Evolutionary conservation across 1,140 invertebrate genomes (phyloP), one percentile per base, ranked within the genome.

Genomic region (Anastatus disparis): DNA sequence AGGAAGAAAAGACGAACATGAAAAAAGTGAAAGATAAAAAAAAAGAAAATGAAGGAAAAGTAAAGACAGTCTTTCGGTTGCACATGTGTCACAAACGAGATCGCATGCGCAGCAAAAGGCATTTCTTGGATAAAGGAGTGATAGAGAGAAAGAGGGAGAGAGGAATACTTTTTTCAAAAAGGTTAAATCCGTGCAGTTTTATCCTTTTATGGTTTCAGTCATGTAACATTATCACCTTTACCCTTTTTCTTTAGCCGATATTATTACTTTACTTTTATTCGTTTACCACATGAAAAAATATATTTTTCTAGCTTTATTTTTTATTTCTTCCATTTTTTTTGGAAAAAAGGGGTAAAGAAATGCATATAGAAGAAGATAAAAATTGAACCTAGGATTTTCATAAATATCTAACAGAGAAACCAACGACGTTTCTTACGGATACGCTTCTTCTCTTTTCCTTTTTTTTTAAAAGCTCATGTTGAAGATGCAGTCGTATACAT

Each of bases 351-450:
- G 31, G 31, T 35, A 10, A n/a, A 7, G 40, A 9, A 29, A 46
- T 22, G 46, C 22, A 50, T 20, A 2, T 3, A 15, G 46, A 24
- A 24, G 35, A 40, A 29, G 22, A 22, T 31, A 22, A 42, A 40
- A 46, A 61, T 26, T 24, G 48, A 53, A 50, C 27, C 1, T 1
- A 2, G 31, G 22, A 53, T 66, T 66, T 66, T 66, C 63, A 66
- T 42, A 55, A 66, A 66, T 53, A 66, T 40, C 50, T n/a, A 22
- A 65, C 27, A 46, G 4, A 35, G 48, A 38, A 12, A 38, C n/a
- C n/a, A n/a, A n/a, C n/a, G n/a, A n/a, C n/a, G n/a, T n/a, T n/a
- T n/a, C 10, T 35, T 4, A 35, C 31, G 55, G 31, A 17, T 27
- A 17, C 24, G 27, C 29, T 56, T 56, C 6, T 31, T 13, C 42